A percentile compares a stretch with the other conserved stretches of the same genome.
phyloP scores from a whole-genome alignment of 2,113 vertebrate genomes.

The Lampris megalopsis region DNA sequence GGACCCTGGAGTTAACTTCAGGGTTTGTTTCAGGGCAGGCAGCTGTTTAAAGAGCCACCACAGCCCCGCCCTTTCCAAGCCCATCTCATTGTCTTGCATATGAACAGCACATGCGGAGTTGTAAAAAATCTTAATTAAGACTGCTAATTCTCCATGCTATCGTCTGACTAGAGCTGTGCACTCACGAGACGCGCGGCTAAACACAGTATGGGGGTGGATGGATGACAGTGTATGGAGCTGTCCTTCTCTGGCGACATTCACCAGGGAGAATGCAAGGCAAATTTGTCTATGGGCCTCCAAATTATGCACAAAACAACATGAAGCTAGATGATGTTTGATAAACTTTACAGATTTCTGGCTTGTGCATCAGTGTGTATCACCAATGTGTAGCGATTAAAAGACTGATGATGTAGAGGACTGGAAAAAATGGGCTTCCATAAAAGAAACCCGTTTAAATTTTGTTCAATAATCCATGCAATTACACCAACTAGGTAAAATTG shows the following conservation, averaged over 20 bases:
- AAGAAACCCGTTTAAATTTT: no score
- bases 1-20: slow-evolving; percentile 58
- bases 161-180: slow-evolving; percentile 75
- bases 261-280: no score
- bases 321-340: no score
- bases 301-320: no score
- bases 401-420: no score
- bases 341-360: no score
- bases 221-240: slow-evolving; percentile 14
- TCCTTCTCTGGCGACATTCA: slow-evolving; percentile 1
- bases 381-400: no score
- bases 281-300: no score
- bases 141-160: slow-evolving; percentile 78
- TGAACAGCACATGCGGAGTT: slow-evolving; percentile 74
- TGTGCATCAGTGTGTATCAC: no score
- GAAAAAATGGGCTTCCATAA: no score
- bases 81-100: slow-evolving; percentile 65
- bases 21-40: slow-evolving; percentile 65
- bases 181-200: slow-evolving; percentile 73
- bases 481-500: no score
- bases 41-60: slow-evolving; percentile 73
- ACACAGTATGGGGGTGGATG: slow-evolving; percentile 37
- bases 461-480: no score
- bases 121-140: slow-evolving; percentile 82
- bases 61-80: slow-evolving; percentile 48